Evolutionary conservation across 2,113 vertebrate species (phyloP), one percentile per base, ranked within the genome.

Genomic region (Cichladusa arquata): DNA sequence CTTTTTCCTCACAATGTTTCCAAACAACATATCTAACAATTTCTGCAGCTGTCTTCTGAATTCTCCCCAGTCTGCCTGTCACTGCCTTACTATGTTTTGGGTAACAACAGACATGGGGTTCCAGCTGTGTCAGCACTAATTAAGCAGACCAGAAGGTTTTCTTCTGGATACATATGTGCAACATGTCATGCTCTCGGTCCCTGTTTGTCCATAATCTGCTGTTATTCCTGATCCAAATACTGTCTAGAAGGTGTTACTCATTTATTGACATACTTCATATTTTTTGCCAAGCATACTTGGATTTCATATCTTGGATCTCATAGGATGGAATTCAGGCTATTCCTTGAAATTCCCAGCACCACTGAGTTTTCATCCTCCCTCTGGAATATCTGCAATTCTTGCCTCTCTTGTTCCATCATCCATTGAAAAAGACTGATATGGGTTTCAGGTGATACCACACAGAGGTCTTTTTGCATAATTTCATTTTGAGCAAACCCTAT

Each of bases 1-100:
- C 12, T 29, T 77, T 74, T 54, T 22, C 17, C 23, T 88, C 5
- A 0, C 34, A 45, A 23, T 0, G 0, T 67, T 85, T 72, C 53
- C 33, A 61, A n/a, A 36, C 25, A 53, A 17, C 1, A 1, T 1
- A 47, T 60, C 20, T 64, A 36, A 85, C 22, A 65, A 40, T 64
- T 90, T 38, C 48, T 64, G 34, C 24, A 42, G 2, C 57, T 67
- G 14, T 76, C 44, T 67, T 85, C 70, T 86, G 54, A n/a, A 60
- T 28, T 69, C 19, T 61, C 50, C 19, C 45, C 61, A 29, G 34
- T 45, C 25, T 61, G 7, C 40, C 23, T 72, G 1, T 79, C 48
- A 56, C 23, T 45, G 14, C 53, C 11, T 77, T 61, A 7, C 15
- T 45, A 7, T 20, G 31, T 61, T 65, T 47, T 73, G 42, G 31